Evolutionary conservation across 1,140 invertebrate species (phyloP), one percentile per base, ranked within the genome.

Genomic region (Maniola jurtina): DNA sequence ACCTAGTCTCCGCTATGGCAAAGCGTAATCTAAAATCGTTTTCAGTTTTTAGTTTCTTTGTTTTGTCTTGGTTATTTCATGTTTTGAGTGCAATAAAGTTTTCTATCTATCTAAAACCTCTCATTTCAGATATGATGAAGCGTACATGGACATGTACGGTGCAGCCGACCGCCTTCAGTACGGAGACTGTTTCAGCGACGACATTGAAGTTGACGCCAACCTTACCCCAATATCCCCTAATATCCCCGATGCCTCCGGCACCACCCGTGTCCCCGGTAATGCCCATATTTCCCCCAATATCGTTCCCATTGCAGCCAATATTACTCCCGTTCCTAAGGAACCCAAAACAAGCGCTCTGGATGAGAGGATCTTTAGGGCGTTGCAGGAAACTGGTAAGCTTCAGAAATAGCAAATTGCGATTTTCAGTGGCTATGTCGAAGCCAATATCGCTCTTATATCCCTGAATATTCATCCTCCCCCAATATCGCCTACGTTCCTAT

Each of bases 61-160:
- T n/a, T n/a, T n/a, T n/a, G n/a, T n/a, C n/a, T n/a, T n/a, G n/a
- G 5, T 38, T 38, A 38, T 38, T 38, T 38, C 9, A 6, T 38
- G 36, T 38, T 38, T 38, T 38, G 36, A 42, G 6, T 42, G 11
- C 3, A 42, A 3, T 42, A 42, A 9, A 9, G 40, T 42, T 55
- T 55, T n/a, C n/a, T n/a, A n/a, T n/a, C n/a, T n/a, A n/a, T n/a
- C n/a, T n/a, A n/a, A n/a, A n/a, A n/a, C 25, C 25, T 25, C 25
- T 25, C 15, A 42, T 75, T 69, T 6, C 64, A 88, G 85, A 0
- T 89, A 89, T 58, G 87, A 89, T 55, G 87, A 88, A 64, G 87
- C 87, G 0, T 89, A 89, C 66, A 78, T 80, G 79, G 85, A 87
- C 40, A 89, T 76, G 76, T 89, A 88, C 73, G 87, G 87, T 5